Evolutionary conservation across 1,140 invertebrate genomes (phyloP), one percentile per base, ranked within the genome.

Genomic region (Papilio aristodemus): DNA sequence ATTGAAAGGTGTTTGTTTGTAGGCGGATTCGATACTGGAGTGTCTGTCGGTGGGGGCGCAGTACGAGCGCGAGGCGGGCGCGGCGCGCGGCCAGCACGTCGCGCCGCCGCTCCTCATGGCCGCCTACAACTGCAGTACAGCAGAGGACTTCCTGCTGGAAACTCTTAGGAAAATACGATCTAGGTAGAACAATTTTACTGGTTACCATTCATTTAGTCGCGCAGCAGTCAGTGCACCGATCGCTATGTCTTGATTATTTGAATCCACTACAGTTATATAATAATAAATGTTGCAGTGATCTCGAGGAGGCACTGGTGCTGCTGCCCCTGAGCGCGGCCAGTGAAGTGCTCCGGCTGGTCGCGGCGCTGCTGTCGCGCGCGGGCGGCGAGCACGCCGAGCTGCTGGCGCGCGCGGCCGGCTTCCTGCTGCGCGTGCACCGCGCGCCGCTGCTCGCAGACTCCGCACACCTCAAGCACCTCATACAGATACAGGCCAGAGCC

Each of bases 11-110:
- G 13, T 32, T 1, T 32, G 0, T 68, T 67, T 67, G 1, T 76
- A 97, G 96, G 96, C 97, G 62, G 98, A 99, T 85, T 94, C 95
- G 41, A 94, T 99, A 58, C 92, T 98, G 70, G 98, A 98, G 91
- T 97, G 97, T 81, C 86, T 99, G 39, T 95, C 97, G 63, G 90
- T 97, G 36, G 95, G 94, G n/a, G 93, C 94, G 79, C 93, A 95
- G 77, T 96, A 94, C 75, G 90, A 93, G 73, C 84, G 92, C 73
- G 89, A 93, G 78, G 78, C 94, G 70, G 78, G 80, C 0, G 92
- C 93, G 69, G 85, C 86, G 10, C 84, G 90, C 13, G 92, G 92
- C 13, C 87, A 90, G 37, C 59, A 68, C 8, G 85, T 89, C n/a
- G 83, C 84, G 54, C 86, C 94, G 39, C 95, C 95, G 62, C 92